Conservation (phyloP, 2,797 vertebrate species). For the Rousettus madagascariensis region DNA sequence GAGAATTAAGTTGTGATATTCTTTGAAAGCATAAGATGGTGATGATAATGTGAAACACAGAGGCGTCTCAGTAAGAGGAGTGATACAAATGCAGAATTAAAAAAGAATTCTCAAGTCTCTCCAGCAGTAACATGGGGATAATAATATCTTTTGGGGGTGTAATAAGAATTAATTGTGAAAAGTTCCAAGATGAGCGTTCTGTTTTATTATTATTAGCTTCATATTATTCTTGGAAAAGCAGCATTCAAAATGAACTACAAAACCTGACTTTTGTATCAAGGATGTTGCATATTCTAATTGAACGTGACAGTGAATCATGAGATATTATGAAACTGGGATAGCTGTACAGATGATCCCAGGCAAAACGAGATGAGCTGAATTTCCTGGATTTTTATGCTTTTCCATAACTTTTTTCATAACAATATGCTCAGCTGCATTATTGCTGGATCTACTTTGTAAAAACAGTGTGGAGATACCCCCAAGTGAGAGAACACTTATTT, state of each 20-base stretch:
- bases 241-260: slow-evolving; percentile 1
- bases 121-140: not conserved
- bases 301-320: not conserved
- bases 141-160: slow-evolving; percentile 50
- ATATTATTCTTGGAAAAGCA: slow-evolving; percentile 35
- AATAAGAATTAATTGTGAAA: slow-evolving; percentile 64
- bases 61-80: not conserved
- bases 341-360: not conserved
- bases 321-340: not conserved
- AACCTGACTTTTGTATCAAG: not conserved
- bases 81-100: slow-evolving; percentile 22
- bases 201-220: slow-evolving; percentile 41
- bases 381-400: not conserved
- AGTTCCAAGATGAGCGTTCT: slow-evolving; percentile 35
- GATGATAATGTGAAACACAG: not conserved
- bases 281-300: not conserved
- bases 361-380: not conserved
- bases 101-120: not conserved
- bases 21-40: slow-evolving; percentile 48
- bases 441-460: not conserved
- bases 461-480: not conserved
- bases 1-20: slow-evolving; percentile 56
- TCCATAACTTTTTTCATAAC: not conserved
- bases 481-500: slow-evolving; percentile 44
- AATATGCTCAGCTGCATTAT: not conserved